Evolutionary conservation across 2,797 vertebrate genomes (phyloP), one percentile per base, ranked within the genome.

Genomic region (Gadopsis marmoratus): DNA sequence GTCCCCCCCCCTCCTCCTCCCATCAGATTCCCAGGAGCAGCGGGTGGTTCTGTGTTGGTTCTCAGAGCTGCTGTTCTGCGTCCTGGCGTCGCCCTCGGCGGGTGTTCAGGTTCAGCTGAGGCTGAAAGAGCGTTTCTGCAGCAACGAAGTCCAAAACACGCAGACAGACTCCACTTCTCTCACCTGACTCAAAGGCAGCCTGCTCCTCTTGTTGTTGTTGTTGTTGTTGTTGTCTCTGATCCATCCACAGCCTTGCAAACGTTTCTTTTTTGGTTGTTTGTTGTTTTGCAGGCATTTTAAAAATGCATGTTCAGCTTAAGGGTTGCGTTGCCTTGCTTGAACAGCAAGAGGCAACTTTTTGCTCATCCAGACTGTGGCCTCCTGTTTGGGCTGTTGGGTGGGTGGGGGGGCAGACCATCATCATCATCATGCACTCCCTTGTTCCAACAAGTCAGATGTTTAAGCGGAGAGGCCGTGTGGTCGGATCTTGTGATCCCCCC

Each of bases 401-500:
- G 39, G 0, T n/a, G n/a, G 26, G 26, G 26, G 26, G 26, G 26
- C 26, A 2, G 26, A 26, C 2, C 26, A 26, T 26, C 26, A 26
- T 26, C 63, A 59, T 17, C 76, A 13, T 53, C 66, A 23, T 58
- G 73, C 78, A 9, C 45, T 16, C 21, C 26, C 13, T 5, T 5
- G 55, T 9, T 60, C 50, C 2, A 11, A 21, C 5, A 59, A 60
- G 77, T 93, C 88, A 85, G 87, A 71, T 88, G 87, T 82, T 73
- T 84, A 69, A 84, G 74, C 81, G 84, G 74, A 80, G 72, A 31
- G 26, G 26, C 65, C 1, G 35, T 67, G 82, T 75, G 86, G 79
- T 84, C 4, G 7, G 68, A 69, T 84, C 90, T 86, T 86, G 76
- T 92, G 84, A 88, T 83, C n/a, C n/a, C n/a, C n/a, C n/a, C n/a